Evolutionary conservation across 2,888 invertebrate genomes (phyloP), one percentile per base, ranked within the genome.

Genomic region (Harpalus rufipes): DNA sequence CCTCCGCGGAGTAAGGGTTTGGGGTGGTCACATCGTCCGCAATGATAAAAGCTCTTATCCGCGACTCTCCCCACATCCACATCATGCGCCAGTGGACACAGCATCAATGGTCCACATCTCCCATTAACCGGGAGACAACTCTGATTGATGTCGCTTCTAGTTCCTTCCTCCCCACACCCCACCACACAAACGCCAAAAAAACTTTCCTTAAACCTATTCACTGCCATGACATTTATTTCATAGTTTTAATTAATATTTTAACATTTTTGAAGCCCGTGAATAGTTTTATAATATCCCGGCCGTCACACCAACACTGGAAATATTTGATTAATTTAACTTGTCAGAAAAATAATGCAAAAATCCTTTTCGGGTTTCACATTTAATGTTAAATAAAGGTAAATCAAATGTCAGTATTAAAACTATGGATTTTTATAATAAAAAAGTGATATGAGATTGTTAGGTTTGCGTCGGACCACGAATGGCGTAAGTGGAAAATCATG

Each of bases 101-200:
- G 84, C 72, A 74, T 74, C 68, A 86, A 85, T 85, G 81, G 85
- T 76, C 83, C 88, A 87, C 87, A 91, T 90, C 91, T 91, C 91
- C 92, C 92, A 92, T 92, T 92, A 92, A 91, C 91, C 86, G 91
- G 91, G 91, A 92, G 92, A 92, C 92, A 92, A 91, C 90, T 90
- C 91, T 92, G 92, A 92, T 92, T 92, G 92, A 92, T 92, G 91
- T 91, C 89, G 89, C 86, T 86, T 87, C 86, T 86, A 86, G 86
- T 86, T 84, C 84, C 84, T 84, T 84, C 84, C 84, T 76, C 41
- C 18, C 81, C 39, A 14, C 59, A 12, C n/a, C 61, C 39, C 58
- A 3, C 21, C 51, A 39, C 79, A 80, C 80, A 58, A 78, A 78
- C 25, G 68, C 18, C 63, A 25, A 68, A 68, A 68, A 68, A 63